These are phyloP conservation scores for Drosophila nannoptera DNA, from an alignment of 1,140 invertebrate genomes.

Conservation along the genomic window DNA sequence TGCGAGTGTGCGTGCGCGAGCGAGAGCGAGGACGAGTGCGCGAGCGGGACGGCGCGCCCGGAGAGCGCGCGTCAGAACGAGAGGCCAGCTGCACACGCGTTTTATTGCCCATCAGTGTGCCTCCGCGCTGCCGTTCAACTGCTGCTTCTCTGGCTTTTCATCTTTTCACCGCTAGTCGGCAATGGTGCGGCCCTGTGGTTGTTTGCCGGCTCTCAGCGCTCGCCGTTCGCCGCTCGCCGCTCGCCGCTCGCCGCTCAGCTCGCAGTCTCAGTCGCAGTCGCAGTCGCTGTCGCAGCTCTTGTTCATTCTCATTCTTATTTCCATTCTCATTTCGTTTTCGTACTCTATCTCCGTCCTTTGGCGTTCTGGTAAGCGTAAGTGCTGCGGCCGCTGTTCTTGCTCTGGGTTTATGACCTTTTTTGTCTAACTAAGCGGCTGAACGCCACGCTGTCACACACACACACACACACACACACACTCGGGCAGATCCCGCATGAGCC, in stretches of 20 bases:
- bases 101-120: constrained; percentile 58
- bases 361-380: constrained; percentile 30
- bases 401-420: constrained; percentile 67
- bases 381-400: constrained; percentile 43
- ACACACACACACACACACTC: background rate
- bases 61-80: constrained; percentile 20
- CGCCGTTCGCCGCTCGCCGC: background rate
- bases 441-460: constrained; percentile 30
- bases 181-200: constrained; percentile 29
- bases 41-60: background rate
- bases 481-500: constrained; percentile 1
- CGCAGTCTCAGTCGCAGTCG: too few relatives aligned
- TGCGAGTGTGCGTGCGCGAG: constrained; percentile 8
- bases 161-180: constrained; percentile 56
- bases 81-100: constrained; percentile 48
- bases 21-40: constrained; percentile 10
- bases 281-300: constrained; percentile 42
- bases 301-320: constrained; percentile 28
- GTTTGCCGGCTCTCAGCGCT: background rate
- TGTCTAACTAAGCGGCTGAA: constrained; percentile 33
- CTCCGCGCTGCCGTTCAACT: constrained; percentile 31
- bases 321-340: constrained; percentile 37
- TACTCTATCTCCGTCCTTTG: constrained; percentile 31
- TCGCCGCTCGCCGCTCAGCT: constrained; percentile 2
- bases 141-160: constrained; percentile 70